These are phyloP conservation scores for Tuberolachnus salignus DNA, from an alignment of 2,888 invertebrate genomes.

Conservation along the genomic window DNA sequence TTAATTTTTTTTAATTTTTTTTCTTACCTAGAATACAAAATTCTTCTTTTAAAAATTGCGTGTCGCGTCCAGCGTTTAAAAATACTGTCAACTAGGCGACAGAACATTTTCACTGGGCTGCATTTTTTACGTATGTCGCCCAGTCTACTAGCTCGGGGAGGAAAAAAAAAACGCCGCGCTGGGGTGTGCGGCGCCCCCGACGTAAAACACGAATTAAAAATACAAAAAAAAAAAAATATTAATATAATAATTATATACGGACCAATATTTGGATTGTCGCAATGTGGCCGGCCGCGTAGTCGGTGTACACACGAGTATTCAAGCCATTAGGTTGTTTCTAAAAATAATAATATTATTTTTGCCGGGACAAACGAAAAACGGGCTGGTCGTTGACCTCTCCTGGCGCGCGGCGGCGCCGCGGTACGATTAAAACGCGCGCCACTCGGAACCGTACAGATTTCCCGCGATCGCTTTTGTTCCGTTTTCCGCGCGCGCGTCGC, in stretches of 20 bases:
- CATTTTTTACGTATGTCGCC: too few species aligned
- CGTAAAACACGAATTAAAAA: too few species aligned
- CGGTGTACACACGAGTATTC: background rate
- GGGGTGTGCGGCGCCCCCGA: too few species aligned
- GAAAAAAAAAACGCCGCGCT: too few species aligned
- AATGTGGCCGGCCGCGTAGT: background rate
- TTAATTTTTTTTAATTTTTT: too few species aligned
- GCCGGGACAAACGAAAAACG: slow-evolving; percentile 39
- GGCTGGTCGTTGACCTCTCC: slow-evolving; percentile 31
- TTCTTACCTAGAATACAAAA: too few species aligned
- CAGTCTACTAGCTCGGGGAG: too few species aligned
- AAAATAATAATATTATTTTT: slow-evolving; percentile 43
- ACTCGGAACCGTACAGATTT: background rate
- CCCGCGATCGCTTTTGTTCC: background rate
- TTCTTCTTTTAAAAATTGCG: too few species aligned
- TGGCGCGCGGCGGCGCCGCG: background rate
- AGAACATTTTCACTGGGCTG: too few species aligned
- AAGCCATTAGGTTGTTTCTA: slow-evolving; percentile 21
- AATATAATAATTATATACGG: background rate
- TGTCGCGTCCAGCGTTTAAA: too few species aligned
- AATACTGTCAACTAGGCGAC: too few species aligned
- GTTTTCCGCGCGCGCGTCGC: too few species aligned
- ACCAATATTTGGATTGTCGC: background rate
- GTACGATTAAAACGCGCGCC: background rate
- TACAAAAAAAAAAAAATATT: background rate